phyloP scores from a whole-genome alignment of 2,797 vertebrate species.

The Hozukius guyotensis region DNA sequence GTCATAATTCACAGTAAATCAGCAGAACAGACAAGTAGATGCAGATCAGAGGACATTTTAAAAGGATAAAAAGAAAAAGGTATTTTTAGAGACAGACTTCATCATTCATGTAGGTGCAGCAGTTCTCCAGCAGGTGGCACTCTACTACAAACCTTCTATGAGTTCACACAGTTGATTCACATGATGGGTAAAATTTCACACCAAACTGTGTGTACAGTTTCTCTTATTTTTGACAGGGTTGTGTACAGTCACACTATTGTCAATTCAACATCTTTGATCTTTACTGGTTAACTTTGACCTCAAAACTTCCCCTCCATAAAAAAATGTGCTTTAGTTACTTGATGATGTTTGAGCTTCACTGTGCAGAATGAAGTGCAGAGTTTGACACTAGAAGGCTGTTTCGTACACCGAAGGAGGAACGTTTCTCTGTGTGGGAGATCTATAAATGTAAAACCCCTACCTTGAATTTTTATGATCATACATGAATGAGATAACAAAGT shows the following conservation, averaged over 20 bases:
- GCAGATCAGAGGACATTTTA: neutral
- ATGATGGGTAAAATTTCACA: neutral
- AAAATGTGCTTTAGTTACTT: neutral
- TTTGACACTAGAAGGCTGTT: neutral
- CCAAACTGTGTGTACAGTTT: neutral
- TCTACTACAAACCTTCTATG: conserved; percentile 1
- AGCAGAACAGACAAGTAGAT: neutral
- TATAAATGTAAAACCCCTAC: neutral
- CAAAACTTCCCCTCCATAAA: neutral
- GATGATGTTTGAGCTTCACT: neutral
- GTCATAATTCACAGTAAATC: neutral
- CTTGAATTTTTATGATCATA: conserved; percentile 13
- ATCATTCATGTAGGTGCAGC: conserved; percentile 13
- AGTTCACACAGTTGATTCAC: neutral
- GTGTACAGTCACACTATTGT: neutral
- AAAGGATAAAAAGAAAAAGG: neutral
- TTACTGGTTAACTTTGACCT: neutral
- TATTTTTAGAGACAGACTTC: neutral
- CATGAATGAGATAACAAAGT: conserved; percentile 5
- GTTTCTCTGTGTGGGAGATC: neutral
- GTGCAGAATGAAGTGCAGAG: neutral
- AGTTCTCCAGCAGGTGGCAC: conserved; percentile 58
- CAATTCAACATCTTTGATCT: neutral
- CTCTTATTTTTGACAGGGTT: neutral
- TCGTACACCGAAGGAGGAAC: neutral